phyloP scores from a whole-genome alignment of 2,797 vertebrate species.

The Oceanodroma leucorhoa region DNA sequence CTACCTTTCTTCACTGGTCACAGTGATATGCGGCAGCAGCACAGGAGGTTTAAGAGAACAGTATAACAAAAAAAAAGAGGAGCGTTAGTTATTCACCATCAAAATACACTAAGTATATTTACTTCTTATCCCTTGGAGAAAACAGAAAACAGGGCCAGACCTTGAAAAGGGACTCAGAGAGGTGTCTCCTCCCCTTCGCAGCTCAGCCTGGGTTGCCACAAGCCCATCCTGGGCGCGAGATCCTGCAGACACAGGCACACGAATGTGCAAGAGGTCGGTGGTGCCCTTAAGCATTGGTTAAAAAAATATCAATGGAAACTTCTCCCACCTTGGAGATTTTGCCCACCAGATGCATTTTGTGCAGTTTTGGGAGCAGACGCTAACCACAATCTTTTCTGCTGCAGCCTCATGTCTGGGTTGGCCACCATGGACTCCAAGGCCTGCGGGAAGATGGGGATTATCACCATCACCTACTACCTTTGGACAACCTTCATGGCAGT shows the following conservation, averaged over 20 bases:
- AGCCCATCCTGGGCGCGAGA: neutral
- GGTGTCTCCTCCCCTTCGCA: neutral
- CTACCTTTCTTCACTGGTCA: neutral
- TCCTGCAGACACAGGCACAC: fast-evolving
- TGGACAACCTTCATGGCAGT: slow-evolving; percentile 92
- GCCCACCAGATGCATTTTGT: neutral
- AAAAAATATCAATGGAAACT: fast-evolving
- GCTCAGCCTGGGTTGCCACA: neutral
- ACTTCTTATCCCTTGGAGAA: neutral
- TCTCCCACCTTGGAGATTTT: neutral
- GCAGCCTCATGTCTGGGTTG: slow-evolving; percentile 88
- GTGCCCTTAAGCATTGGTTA: neutral
- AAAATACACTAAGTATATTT: neutral
- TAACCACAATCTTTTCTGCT: neutral
- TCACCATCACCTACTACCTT: slow-evolving; percentile 90
- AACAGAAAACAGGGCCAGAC: neutral
- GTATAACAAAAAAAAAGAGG: neutral
- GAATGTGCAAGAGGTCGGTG: neutral
- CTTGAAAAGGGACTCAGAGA: neutral
- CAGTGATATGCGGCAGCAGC: neutral
- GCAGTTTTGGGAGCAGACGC: neutral
- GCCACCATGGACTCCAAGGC: slow-evolving; percentile 89
- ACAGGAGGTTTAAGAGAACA: neutral
- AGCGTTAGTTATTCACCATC: neutral
- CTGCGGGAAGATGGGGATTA: slow-evolving; percentile 86